Evolutionary conservation across 2,888 invertebrate genomes (phyloP).

Genomic region (Pseudanteris insignis): DNA sequence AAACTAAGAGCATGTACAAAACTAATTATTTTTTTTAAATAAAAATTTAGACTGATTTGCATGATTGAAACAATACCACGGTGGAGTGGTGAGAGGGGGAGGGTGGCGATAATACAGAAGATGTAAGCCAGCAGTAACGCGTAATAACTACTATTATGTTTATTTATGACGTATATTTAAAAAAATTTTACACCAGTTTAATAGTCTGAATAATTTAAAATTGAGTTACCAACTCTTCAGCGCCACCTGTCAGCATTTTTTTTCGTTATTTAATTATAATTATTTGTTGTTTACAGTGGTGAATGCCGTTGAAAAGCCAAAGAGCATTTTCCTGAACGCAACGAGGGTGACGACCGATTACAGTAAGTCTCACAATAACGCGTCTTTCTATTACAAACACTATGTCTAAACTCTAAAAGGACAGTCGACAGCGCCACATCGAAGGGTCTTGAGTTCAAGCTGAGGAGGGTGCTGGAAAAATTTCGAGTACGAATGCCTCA

Average conservation of each 20-base stretch:
- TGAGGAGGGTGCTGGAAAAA: slow-evolving; percentile 56
- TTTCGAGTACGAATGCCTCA: slow-evolving; percentile 57
- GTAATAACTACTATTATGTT: not conserved
- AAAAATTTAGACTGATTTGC: too few species aligned
- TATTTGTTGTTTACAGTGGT: slow-evolving; percentile 47
- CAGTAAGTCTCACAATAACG: slow-evolving; percentile 54
- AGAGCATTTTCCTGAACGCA: slow-evolving; percentile 56
- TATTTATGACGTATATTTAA: too few species aligned
- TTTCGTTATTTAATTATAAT: not conserved
- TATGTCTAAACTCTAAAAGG: slow-evolving; percentile 48
- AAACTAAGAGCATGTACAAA: too few species aligned
- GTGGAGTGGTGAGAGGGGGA: too few species aligned
- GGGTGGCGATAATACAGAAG: too few species aligned
- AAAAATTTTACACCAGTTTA: too few species aligned
- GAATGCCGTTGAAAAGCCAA: slow-evolving; percentile 57
- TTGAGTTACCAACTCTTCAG: too few species aligned
- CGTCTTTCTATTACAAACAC: slow-evolving; percentile 21
- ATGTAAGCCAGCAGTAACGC: too few species aligned
- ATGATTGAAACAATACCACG: too few species aligned
- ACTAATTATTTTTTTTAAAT: too few species aligned
- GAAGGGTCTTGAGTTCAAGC: slow-evolving; percentile 58
- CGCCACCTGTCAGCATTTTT: too few species aligned
- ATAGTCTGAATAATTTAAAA: too few species aligned
- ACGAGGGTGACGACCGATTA: slow-evolving; percentile 58
- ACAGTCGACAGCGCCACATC: slow-evolving; percentile 63